phyloP scores from a whole-genome alignment of 2,797 vertebrate genomes.

The Tinamus major region DNA sequence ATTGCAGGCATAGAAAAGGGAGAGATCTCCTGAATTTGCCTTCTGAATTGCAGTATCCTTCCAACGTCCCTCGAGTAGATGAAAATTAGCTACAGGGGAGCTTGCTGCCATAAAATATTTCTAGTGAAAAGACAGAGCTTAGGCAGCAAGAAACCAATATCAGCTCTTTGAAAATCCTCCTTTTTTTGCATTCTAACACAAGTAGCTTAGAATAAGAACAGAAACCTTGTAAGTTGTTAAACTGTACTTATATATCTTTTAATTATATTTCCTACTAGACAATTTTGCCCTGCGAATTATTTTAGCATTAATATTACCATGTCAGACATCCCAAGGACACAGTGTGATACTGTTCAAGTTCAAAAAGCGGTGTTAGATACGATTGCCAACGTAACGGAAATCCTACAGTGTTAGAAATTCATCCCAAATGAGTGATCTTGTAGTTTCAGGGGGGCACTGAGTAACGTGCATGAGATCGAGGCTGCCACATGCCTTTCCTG shows the following conservation, averaged over 20 bases:
- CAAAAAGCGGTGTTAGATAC: not conserved
- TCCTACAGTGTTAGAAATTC: not conserved
- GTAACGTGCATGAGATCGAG: not conserved
- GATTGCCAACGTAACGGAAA: not conserved
- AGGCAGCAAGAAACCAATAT: not conserved
- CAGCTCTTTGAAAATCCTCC: not conserved
- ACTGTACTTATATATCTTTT: not conserved
- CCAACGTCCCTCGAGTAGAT: not conserved
- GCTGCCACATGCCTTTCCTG: too few relatives aligned
- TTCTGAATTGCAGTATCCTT: not conserved
- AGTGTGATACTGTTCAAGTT: not conserved
- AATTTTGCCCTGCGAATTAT: not conserved
- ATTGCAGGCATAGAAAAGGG: not conserved
- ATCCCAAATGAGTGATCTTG: not conserved
- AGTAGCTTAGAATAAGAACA: not conserved
- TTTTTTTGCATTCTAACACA: not conserved
- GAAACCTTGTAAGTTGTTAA: not conserved
- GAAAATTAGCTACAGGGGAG: not conserved
- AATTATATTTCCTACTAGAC: not conserved
- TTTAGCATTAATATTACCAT: not conserved
- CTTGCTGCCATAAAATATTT: not conserved
- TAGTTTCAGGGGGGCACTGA: not conserved
- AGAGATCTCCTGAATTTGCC: not conserved
- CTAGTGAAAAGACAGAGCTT: not conserved
- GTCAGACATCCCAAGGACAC: not conserved